A percentile compares a stretch with the other conserved stretches of the same genome.
Conservation (phyloP, 2,888 invertebrate genomes). For the Pollenia amentaria region DNA sequence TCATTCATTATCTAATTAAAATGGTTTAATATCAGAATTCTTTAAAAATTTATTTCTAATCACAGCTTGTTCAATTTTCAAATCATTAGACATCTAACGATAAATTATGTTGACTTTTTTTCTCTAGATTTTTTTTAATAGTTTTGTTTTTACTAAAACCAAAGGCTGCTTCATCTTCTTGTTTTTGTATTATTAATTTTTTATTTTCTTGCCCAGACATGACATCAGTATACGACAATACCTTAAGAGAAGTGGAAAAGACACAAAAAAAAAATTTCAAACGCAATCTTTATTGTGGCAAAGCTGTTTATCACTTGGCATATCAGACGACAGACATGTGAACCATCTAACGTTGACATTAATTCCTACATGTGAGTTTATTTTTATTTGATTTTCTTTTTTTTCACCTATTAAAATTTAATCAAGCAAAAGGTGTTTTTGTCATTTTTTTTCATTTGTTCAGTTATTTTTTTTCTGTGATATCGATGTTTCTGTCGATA, state of each 20-base stretch:
- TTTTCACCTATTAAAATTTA: conserved; percentile 31
- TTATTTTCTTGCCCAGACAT: conserved; percentile 17
- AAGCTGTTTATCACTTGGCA: conserved; percentile 66
- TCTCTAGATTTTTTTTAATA: not conserved
- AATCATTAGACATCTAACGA: conserved; percentile 7
- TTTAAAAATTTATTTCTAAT: conserved; percentile 39
- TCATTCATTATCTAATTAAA: conserved; percentile 38
- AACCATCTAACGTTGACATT: conserved; percentile 78
- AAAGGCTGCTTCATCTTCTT: not conserved
- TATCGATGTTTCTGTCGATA: conserved; percentile 48
- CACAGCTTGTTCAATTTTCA: conserved; percentile 12
- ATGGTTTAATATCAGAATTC: conserved; percentile 10
- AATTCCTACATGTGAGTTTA: conserved; percentile 80
- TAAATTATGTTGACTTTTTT: conserved; percentile 43
- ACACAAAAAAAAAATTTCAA: not conserved
- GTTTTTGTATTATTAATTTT: not conserved
- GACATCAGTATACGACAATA: conserved; percentile 43
- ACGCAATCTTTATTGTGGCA: conserved; percentile 25
- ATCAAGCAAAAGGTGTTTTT: conserved; percentile 63
- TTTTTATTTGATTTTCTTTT: conserved; percentile 72
- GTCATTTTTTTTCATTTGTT: conserved; percentile 27
- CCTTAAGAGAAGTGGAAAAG: not conserved
- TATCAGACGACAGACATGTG: conserved; percentile 63
- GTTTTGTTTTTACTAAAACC: conserved; percentile 9
- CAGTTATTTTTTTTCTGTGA: conserved; percentile 16